phyloP scores from a whole-genome alignment of 2,797 vertebrate genomes.

The Gobionotothen gibberifrons region DNA sequence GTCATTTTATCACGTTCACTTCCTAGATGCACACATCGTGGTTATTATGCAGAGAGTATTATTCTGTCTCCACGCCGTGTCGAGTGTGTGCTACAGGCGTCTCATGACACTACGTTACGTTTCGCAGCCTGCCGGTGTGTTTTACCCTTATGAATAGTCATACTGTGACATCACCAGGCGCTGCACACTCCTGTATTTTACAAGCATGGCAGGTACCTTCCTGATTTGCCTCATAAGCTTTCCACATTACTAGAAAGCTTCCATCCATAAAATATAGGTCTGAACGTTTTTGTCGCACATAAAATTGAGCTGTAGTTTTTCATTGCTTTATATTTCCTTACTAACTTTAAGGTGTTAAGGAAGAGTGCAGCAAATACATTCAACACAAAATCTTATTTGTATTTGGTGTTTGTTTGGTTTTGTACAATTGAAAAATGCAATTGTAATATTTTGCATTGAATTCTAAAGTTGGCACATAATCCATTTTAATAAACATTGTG shows the following conservation, averaged over 20 bases:
- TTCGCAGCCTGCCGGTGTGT: background rate
- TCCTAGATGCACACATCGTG: background rate
- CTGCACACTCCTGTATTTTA: slow-evolving; percentile 12
- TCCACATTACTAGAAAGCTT: background rate
- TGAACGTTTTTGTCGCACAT: background rate
- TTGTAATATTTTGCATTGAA: no score
- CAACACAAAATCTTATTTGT: background rate
- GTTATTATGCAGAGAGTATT: slow-evolving; percentile 8
- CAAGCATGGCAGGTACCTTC: background rate
- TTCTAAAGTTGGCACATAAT: background rate
- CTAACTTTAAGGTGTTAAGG: background rate
- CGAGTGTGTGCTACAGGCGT: background rate
- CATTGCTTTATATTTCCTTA: background rate
- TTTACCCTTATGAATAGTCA: slow-evolving; percentile 13
- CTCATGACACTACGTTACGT: slow-evolving; percentile 5
- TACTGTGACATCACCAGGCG: slow-evolving; percentile 31
- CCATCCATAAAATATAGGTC: background rate
- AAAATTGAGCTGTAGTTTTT: background rate
- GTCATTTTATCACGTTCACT: slow-evolving; percentile 7
- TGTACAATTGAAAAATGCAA: background rate
- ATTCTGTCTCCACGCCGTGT: slow-evolving; percentile 22
- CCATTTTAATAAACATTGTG: background rate
- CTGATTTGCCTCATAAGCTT: slow-evolving; percentile 2
- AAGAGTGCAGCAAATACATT: background rate
- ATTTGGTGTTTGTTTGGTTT: background rate